phyloP scores from a whole-genome alignment of 2,113 vertebrate genomes.

The Lasiurus cinereus region DNA sequence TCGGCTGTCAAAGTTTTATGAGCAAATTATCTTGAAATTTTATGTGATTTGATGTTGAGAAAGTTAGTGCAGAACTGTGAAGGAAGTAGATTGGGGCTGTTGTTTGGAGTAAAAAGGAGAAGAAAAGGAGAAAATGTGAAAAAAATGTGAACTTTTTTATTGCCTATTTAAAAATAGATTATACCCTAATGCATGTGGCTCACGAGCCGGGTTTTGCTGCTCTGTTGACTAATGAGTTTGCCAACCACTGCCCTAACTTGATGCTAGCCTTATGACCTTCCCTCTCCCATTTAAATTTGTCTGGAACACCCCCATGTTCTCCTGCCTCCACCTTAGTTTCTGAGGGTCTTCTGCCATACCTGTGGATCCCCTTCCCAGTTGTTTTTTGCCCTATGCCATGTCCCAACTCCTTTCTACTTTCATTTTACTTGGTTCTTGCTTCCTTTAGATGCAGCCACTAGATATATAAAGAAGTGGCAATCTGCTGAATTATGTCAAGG shows the following conservation, averaged over 20 bases:
- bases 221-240: no score
- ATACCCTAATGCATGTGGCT: no score
- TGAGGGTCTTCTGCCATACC: neutral
- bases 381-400: neutral
- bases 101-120: neutral
- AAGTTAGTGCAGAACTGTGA: neutral
- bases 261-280: neutral
- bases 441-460: neutral
- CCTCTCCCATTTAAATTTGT: neutral
- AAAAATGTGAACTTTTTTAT: neutral
- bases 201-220: no score
- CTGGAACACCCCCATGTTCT: fast-evolving
- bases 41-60: neutral
- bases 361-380: fast-evolving
- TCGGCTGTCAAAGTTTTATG: neutral
- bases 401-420: neutral
- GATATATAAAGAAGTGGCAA: neutral
- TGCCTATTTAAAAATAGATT: no score
- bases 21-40: neutral
- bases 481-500: neutral
- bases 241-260: no score
- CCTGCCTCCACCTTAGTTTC: neutral
- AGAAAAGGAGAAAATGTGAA: neutral
- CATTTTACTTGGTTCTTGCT: neutral
- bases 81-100: neutral